Evolutionary conservation across 2,888 invertebrate genomes (phyloP).

Genomic region (Hirudinaria manillensis): DNA sequence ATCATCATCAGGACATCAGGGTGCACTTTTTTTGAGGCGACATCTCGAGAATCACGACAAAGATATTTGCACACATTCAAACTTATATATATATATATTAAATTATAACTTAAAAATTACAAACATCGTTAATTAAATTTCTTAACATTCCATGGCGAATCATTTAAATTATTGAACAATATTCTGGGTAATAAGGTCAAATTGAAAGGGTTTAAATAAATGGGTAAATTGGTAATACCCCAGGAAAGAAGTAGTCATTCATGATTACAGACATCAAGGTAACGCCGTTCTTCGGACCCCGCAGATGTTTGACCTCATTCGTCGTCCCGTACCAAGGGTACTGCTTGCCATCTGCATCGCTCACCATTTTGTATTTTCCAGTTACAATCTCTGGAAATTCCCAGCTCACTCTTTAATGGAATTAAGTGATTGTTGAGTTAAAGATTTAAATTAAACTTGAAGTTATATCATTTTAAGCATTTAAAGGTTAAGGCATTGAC

Average conservation of each 20-base stretch:
- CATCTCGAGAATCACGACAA: no score
- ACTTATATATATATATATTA: no score
- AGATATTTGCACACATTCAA: no score
- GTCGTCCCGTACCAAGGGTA: conserved; percentile 54
- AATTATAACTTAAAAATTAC: no score
- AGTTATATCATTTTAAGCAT: neutral
- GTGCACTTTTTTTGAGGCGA: no score
- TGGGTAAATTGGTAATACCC: conserved; percentile 37
- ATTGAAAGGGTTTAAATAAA: no score
- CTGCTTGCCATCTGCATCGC: conserved; percentile 53
- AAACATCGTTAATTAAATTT: no score
- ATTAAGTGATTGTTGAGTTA: neutral
- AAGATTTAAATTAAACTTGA: neutral
- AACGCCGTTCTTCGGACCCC: conserved; percentile 48
- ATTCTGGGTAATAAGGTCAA: no score
- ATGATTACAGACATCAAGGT: conserved; percentile 49
- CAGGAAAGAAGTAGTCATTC: conserved; percentile 55
- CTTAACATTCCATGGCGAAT: no score
- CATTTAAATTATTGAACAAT: no score
- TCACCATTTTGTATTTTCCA: conserved; percentile 52
- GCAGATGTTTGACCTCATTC: conserved; percentile 49
- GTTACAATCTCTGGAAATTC: conserved; percentile 53
- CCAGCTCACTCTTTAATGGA: conserved; percentile 51
- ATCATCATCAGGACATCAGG: no score
- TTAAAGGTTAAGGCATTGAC: neutral